phyloP scores from a whole-genome alignment of 2,797 vertebrate genomes.

The Diplodus puntazzo region DNA sequence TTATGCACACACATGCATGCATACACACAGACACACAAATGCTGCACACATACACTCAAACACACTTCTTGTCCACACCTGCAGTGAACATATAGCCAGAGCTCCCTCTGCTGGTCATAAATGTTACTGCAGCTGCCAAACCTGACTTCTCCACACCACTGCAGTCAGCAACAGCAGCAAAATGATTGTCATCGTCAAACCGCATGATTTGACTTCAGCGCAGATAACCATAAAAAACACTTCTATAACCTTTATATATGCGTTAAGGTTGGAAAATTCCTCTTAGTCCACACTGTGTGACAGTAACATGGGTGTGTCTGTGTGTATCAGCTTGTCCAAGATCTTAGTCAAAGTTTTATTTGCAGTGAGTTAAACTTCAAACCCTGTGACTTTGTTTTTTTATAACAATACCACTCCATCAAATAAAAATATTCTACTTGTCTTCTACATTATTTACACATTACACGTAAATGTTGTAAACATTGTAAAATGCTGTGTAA shows the following conservation, averaged over 20 bases:
- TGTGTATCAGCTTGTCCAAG: neutral
- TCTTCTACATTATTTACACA: neutral
- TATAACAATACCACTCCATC: neutral
- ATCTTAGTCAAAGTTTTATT: no score
- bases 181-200: neutral
- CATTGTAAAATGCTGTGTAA: neutral
- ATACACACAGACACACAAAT: constrained; percentile 1
- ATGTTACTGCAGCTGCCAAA: constrained; percentile 17
- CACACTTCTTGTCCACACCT: neutral
- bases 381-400: neutral
- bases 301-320: neutral
- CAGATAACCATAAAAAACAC: neutral
- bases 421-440: neutral
- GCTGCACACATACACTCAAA: constrained; percentile 12
- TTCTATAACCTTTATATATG: neutral
- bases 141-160: neutral
- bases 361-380: neutral
- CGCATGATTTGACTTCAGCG: constrained; percentile 2
- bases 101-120: constrained; percentile 78
- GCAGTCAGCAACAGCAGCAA: neutral
- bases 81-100: constrained; percentile 60
- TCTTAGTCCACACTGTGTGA: neutral
- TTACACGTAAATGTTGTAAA: neutral
- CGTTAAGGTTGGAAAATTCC: neutral
- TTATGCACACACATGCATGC: constrained; percentile 20